phyloP scores from a whole-genome alignment of 2,797 vertebrate species.

The Oreonectes daqikongensis region DNA sequence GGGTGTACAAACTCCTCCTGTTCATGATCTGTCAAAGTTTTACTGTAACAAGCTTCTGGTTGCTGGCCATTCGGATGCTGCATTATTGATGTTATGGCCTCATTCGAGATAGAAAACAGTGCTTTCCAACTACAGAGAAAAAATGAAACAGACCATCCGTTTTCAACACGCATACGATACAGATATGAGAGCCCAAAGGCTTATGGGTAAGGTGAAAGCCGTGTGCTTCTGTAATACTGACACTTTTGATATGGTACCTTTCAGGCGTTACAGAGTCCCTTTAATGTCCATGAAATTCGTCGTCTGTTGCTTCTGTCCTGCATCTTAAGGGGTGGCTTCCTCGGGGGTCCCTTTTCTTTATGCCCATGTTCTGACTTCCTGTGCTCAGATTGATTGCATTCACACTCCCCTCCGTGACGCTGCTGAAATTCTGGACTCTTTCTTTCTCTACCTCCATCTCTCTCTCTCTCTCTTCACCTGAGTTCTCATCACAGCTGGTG shows the following conservation, averaged over 20 bases:
- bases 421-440: conserved; percentile 21
- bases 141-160: conserved; percentile 29
- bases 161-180: conserved; percentile 45
- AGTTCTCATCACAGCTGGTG: conserved; percentile 60
- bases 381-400: conserved; percentile 47
- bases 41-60: conserved; percentile 56
- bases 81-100: conserved; percentile 62
- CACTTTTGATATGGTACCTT: conserved; percentile 47
- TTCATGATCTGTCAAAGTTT: conserved; percentile 48
- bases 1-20: conserved; percentile 31
- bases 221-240: conserved; percentile 4
- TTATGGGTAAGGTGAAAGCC: conserved; percentile 14
- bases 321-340: conserved; percentile 8
- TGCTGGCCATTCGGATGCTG: conserved; percentile 48
- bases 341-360: conserved; percentile 24
- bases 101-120: conserved; percentile 56
- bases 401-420: conserved; percentile 17
- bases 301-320: conserved; percentile 21
- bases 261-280: conserved; percentile 20
- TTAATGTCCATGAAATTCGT: conserved; percentile 35
- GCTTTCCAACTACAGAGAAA: conserved; percentile 55
- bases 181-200: conserved; percentile 18
- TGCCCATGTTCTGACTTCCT: conserved; percentile 41
- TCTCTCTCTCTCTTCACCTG: conserved; percentile 36
- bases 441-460: conserved; percentile 1